Evolutionary conservation across 1,140 invertebrate genomes (phyloP).

Genomic region (Zaprionus kolodkinae): DNA sequence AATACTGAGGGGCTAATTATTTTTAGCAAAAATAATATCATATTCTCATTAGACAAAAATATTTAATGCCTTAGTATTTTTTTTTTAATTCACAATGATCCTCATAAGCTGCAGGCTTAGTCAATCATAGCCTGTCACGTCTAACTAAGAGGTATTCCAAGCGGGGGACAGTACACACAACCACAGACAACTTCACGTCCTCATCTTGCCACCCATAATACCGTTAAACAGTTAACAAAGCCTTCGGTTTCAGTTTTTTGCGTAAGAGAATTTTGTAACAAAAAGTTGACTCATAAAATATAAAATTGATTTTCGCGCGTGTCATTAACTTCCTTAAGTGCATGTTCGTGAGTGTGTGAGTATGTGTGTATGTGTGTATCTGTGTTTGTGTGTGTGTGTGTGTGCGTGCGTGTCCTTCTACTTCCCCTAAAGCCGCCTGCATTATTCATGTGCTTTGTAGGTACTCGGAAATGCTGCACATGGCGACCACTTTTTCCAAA

Average conservation of each 20-base stretch:
- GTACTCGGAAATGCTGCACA: not conserved
- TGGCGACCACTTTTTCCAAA: not conserved
- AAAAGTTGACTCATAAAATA: slow-evolving; percentile 65
- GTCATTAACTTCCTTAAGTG: slow-evolving; percentile 74
- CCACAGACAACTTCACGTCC: not conserved
- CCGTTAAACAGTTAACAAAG: slow-evolving; percentile 26
- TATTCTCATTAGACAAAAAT: too few relatives aligned
- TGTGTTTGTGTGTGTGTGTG: not conserved
- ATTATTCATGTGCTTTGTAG: slow-evolving; percentile 25
- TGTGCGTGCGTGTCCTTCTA: not conserved
- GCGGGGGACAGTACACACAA: not conserved
- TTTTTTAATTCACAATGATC: not conserved
- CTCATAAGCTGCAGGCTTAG: not conserved
- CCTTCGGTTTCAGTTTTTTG: slow-evolving; percentile 48
- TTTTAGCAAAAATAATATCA: not conserved
- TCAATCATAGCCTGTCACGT: not conserved
- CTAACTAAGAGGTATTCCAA: not conserved
- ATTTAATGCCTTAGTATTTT: too few relatives aligned
- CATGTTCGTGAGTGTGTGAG: not conserved
- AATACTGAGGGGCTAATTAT: slow-evolving; percentile 26
- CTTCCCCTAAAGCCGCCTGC: slow-evolving; percentile 5
- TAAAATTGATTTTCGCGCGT: slow-evolving; percentile 77
- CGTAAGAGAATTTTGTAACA: slow-evolving; percentile 46
- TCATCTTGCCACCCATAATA: not conserved
- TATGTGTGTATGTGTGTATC: not conserved